phyloP scores from a whole-genome alignment of 2,888 invertebrate species.

The Anagyrus pseudococci region DNA sequence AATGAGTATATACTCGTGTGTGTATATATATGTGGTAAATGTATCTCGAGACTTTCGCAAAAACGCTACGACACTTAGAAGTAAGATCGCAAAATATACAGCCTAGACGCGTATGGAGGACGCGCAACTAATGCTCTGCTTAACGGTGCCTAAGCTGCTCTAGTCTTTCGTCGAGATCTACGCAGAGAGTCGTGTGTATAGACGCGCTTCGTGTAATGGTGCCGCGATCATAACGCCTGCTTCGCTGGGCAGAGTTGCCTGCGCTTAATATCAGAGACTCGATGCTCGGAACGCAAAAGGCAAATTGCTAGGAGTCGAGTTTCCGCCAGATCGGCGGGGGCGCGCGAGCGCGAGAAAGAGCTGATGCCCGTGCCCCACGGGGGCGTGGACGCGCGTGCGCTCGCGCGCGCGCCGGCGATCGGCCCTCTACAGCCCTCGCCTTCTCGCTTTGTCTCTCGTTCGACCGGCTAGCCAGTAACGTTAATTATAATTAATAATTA shows the following conservation, averaged over 20 bases:
- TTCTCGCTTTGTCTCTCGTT: neutral
- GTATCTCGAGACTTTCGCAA: conserved; percentile 16
- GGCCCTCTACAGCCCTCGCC: neutral
- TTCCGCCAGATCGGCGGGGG: neutral
- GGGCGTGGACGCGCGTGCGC: neutral
- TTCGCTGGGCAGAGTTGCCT: neutral
- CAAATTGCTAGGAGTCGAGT: neutral
- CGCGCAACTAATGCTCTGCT: neutral
- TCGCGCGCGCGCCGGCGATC: neutral
- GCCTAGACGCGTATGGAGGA: neutral
- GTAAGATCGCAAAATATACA: conserved; percentile 16
- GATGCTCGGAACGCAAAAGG: neutral
- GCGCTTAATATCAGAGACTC: neutral
- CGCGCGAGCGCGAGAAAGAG: neutral
- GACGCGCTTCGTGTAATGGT: neutral
- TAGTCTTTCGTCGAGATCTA: neutral
- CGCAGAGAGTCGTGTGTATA: neutral
- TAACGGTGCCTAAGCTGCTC: conserved; percentile 1
- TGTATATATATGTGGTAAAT: neutral
- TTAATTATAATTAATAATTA: conserved; percentile 27
- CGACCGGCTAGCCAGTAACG: neutral
- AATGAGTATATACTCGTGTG: neutral
- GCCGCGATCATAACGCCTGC: neutral
- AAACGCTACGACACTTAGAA: conserved; percentile 16
- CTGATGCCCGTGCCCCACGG: neutral